Evolutionary conservation across 2,797 vertebrate species (phyloP).

Genomic region (Falco berigora): DNA sequence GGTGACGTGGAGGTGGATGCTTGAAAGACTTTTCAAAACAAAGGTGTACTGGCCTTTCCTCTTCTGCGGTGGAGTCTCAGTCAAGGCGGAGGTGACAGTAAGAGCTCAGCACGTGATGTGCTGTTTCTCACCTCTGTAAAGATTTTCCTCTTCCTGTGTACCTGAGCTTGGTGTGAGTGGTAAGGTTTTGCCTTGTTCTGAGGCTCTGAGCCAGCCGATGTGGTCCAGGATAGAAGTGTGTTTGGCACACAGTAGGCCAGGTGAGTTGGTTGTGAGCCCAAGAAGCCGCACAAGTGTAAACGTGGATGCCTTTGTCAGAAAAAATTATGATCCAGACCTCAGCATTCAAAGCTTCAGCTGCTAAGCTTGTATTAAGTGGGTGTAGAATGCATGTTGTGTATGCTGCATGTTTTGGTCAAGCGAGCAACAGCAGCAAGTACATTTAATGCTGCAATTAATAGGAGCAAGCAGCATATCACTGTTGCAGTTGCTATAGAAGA

Average conservation of each 20-base stretch:
- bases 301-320: not conserved
- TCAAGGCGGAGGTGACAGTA: not conserved
- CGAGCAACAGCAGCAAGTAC: not conserved
- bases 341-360: slow-evolving; percentile 39
- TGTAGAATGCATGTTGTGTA: not conserved
- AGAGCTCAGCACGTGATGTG: not conserved
- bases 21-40: too few species aligned
- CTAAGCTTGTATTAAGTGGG: slow-evolving; percentile 53
- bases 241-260: not conserved
- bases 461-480: not conserved
- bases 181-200: not conserved
- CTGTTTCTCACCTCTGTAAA: not conserved
- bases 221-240: not conserved
- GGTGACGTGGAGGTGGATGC: not conserved
- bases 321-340: not conserved
- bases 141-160: accelerated
- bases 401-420: not conserved
- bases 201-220: not conserved
- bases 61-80: accelerated
- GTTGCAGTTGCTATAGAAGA: slow-evolving; percentile 31
- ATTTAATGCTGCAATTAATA: not conserved
- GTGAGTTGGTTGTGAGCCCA: not conserved
- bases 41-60: not conserved
- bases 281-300: not conserved
- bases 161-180: not conserved